These are phyloP conservation scores for Prinia subflava DNA, from an alignment of 2,113 vertebrate species.

Conservation along the genomic window DNA sequence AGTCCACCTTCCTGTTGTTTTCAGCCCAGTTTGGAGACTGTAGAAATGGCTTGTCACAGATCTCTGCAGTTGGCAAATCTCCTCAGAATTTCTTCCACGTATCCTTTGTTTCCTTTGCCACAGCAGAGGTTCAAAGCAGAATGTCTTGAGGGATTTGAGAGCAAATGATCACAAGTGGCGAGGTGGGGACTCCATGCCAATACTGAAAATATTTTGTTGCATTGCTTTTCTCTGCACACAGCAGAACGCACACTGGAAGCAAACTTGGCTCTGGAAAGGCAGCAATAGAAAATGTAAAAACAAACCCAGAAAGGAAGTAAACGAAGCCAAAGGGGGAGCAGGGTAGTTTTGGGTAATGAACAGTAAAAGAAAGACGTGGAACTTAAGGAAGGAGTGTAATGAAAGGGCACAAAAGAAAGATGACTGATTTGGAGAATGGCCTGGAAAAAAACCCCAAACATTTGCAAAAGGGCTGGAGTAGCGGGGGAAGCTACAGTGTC, in stretches of 20 bases:
- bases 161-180: slow-evolving; percentile 12
- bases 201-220: slow-evolving; percentile 46
- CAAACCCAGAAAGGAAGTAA: slow-evolving; percentile 52
- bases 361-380: slow-evolving; percentile 21
- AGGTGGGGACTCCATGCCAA: background rate
- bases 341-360: slow-evolving; percentile 35
- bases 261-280: slow-evolving; percentile 39
- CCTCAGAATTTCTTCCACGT: background rate
- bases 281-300: slow-evolving; percentile 53
- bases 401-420: slow-evolving; percentile 30
- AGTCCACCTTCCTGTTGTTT: slow-evolving; percentile 27
- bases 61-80: background rate
- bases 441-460: background rate
- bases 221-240: slow-evolving; percentile 24
- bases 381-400: slow-evolving; percentile 33
- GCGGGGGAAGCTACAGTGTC: background rate
- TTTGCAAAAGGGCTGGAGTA: background rate
- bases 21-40: background rate
- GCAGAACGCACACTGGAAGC: slow-evolving; percentile 20
- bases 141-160: slow-evolving; percentile 27
- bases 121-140: slow-evolving; percentile 39
- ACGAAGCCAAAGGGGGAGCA: slow-evolving; percentile 12
- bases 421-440: slow-evolving; percentile 5
- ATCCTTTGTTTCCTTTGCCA: slow-evolving; percentile 1
- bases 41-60: background rate